Conservation (phyloP, 2,113 vertebrate species). For the Atherinomorus stipes region DNA sequence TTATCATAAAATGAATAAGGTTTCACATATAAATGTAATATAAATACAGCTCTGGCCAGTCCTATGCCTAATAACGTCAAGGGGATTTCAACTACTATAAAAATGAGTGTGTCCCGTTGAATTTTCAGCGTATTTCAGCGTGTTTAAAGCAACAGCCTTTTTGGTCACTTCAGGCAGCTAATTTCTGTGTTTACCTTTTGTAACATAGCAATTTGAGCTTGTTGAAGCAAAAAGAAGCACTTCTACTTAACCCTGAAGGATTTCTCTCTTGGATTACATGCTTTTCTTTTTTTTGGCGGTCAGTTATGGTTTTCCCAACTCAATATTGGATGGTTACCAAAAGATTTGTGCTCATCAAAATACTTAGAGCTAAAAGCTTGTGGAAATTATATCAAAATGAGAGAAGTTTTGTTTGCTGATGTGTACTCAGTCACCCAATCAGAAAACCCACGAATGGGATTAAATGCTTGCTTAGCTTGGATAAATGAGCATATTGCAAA, state of each 20-base stretch:
- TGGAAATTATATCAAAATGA: background rate
- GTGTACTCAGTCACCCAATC: background rate
- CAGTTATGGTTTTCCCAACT: background rate
- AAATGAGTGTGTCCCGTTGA: background rate
- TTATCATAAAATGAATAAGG: background rate
- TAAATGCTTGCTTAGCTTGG: background rate
- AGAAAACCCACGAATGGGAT: background rate
- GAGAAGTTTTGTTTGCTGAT: background rate
- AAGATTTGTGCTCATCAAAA: slow-evolving; percentile 2
- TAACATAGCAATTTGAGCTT: background rate
- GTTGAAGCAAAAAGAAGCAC: background rate
- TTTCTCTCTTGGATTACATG: background rate
- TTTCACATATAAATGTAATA: background rate
- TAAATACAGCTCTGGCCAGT: background rate
- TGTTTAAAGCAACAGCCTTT: background rate
- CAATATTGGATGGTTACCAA: background rate
- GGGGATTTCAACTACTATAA: background rate
- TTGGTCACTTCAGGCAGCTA: background rate
- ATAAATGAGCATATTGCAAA: too few species aligned
- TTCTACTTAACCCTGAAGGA: background rate
- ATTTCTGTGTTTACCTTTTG: slow-evolving; percentile 1
- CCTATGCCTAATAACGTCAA: slow-evolving; percentile 10
- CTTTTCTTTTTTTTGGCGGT: slow-evolving; percentile 2
- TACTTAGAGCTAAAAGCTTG: background rate
- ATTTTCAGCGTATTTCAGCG: background rate